Base-by-base conservation (phyloP, 53 echinoderm and acorn worm species). In the Actinopyga echinites region DNA sequence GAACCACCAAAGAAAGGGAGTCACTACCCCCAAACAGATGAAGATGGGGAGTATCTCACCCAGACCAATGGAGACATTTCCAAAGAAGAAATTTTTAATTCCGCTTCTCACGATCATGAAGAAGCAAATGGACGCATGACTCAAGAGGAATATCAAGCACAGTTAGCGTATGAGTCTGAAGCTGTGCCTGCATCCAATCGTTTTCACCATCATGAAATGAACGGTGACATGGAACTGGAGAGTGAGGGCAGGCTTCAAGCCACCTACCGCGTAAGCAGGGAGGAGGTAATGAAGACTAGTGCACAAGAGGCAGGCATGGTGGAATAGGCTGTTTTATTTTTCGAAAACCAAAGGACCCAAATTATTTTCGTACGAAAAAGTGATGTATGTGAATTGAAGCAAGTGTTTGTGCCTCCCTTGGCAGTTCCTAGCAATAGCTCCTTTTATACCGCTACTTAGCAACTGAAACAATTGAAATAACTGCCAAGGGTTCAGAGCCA, bases 1-100 rank as follows among this genome's bases (percentile, higher is more conserved):
- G 44, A 71, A 25, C 38, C 71, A 71, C 71, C 71, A 71, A 71
- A 71, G 71, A 71, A 71, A 71, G 37, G 38, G 71, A 71, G 71
- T 20, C 71, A 42, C 44, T 44, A 33, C 26, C 71, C 40, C 24
- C 40, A 71, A 11, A 25, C 37, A 0, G 68, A 67, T 3, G 49
- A 49, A 17, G 69, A 42, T 1, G 71, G 71, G 21, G 71, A 71
- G 23, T 71, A 71, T 40, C 12, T 20, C 71, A 23, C 32, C 34
- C 71, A 71, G 10, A 49, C 49, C 49, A 71, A 71, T 40, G 71
- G 71, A 11, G 44, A 71, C 24, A 40, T 71, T 44, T 44, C 40
- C 2, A 36, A 66, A 36, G 65, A 65, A 20, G 71, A 69, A n/a
- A 49, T 49, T 49, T 49, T 49, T 49, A 49, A 49, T 17, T 49